Conservation (phyloP, 2,113 vertebrate species). For the Progne subis region DNA sequence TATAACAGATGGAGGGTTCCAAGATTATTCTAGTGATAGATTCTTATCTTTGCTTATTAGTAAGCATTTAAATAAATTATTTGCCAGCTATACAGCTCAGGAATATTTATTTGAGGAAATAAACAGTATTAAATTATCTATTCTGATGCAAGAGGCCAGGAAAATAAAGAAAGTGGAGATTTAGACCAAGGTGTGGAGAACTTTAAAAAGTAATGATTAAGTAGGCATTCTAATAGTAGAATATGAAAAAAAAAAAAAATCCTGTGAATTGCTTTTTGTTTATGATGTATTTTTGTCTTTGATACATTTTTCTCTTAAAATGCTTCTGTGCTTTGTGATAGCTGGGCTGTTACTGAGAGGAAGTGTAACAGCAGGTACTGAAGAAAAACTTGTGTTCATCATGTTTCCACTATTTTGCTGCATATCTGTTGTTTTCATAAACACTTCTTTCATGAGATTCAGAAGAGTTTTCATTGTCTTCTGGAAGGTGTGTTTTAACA, state of each 20-base stretch:
- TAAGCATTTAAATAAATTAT: neutral
- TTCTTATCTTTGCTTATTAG: neutral
- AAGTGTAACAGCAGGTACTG: neutral
- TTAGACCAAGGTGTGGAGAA: neutral
- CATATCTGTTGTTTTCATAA: neutral
- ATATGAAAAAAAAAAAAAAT: neutral
- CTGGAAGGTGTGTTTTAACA: neutral
- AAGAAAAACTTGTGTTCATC: neutral
- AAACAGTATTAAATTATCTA: neutral
- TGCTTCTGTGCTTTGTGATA: neutral
- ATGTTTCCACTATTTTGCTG: neutral
- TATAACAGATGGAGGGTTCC: neutral
- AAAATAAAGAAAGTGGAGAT: neutral
- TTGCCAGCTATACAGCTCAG: neutral
- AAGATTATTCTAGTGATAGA: conserved; percentile 4
- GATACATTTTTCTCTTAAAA: neutral
- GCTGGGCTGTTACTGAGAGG: neutral
- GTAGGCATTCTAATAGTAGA: neutral
- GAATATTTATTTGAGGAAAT: neutral
- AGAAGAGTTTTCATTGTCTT: neutral
- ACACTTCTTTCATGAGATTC: neutral
- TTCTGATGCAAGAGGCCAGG: neutral
- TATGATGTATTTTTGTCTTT: neutral
- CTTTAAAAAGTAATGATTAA: neutral
- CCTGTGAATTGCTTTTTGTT: neutral